These are phyloP conservation scores for Calliopum simillimum DNA, from an alignment of 2,888 invertebrate genomes.

Conservation along the genomic window DNA sequence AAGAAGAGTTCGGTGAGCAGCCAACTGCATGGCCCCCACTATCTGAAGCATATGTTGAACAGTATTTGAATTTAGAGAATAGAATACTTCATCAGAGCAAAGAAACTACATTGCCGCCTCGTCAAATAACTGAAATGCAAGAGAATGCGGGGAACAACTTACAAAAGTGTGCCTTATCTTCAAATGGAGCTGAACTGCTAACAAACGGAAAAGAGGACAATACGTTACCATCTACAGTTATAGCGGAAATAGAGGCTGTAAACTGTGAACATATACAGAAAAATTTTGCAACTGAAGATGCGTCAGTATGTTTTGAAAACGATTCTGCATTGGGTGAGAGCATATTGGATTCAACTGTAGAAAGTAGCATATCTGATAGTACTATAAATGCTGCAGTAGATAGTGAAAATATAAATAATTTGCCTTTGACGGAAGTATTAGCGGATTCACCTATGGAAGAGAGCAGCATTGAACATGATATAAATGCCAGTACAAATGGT, in stretches of 20 bases:
- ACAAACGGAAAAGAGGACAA: neutral
- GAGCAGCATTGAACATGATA: too few relatives aligned
- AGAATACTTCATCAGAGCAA: slow-evolving; percentile 23
- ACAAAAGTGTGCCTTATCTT: slow-evolving; percentile 10
- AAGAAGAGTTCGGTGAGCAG: slow-evolving; percentile 35
- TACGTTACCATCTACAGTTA: neutral
- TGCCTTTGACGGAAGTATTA: too few relatives aligned
- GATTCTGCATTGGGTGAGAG: slow-evolving; percentile 6
- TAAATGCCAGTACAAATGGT: slow-evolving; percentile 1
- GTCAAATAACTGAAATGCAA: neutral
- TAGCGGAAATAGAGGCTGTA: neutral
- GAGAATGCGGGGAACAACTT: neutral
- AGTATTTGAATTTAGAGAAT: slow-evolving; percentile 61
- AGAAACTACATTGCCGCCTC: neutral
- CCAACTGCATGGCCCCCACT: slow-evolving; percentile 49
- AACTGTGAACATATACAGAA: neutral
- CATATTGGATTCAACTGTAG: neutral
- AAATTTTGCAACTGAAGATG: neutral
- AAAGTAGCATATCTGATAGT: neutral
- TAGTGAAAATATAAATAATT: neutral
- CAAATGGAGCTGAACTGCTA: neutral
- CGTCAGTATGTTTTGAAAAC: neutral
- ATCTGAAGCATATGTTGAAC: slow-evolving; percentile 57
- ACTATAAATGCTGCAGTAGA: neutral
- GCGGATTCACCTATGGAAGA: neutral